A percentile compares a stretch with the other conserved stretches of the same genome.
These are phyloP conservation scores for Drosophila nannoptera DNA, from an alignment of 1,140 invertebrate species.

Conservation along the genomic window DNA sequence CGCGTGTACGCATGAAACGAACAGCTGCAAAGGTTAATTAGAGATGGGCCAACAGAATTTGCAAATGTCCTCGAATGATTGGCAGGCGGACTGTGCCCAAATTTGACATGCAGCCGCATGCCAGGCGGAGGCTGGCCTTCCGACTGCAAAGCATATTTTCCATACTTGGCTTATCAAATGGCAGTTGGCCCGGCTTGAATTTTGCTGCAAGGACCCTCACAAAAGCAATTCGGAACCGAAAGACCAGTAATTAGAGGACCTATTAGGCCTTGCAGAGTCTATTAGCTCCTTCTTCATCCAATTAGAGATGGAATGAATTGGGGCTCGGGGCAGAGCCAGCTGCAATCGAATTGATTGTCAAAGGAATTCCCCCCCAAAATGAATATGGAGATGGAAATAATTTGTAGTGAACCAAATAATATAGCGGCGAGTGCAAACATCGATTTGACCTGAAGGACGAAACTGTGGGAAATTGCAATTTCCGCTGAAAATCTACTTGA, in stretches of 20 bases:
- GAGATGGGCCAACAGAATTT: constrained; percentile 21
- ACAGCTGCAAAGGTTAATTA: constrained; percentile 27
- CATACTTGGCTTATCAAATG: constrained; percentile 9
- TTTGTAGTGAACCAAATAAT: too few relatives aligned
- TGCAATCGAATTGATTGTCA: too few relatives aligned
- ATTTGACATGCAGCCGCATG: constrained; percentile 11
- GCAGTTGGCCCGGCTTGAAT: background rate
- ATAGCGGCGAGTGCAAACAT: background rate
- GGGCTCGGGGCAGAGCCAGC: too few relatives aligned
- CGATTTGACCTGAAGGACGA: background rate
- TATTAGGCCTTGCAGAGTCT: too few relatives aligned
- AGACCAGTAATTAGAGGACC: too few relatives aligned
- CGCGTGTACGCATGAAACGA: constrained; percentile 5
- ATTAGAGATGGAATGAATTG: too few relatives aligned
- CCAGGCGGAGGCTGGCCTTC: background rate
- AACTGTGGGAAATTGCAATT: constrained; percentile 15
- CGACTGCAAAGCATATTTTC: constrained; percentile 12
- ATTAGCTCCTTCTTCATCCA: too few relatives aligned
- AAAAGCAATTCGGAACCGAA: too few relatives aligned
- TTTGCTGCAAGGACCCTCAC: background rate
- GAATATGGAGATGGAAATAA: too few relatives aligned
- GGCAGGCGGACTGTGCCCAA: background rate
- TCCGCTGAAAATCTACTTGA: constrained; percentile 11
- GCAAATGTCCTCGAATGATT: constrained; percentile 8
- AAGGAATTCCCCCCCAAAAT: too few relatives aligned